Conservation (phyloP, 35 echinoderm and acorn worm species). For the Eucidaris tribuloides region DNA sequence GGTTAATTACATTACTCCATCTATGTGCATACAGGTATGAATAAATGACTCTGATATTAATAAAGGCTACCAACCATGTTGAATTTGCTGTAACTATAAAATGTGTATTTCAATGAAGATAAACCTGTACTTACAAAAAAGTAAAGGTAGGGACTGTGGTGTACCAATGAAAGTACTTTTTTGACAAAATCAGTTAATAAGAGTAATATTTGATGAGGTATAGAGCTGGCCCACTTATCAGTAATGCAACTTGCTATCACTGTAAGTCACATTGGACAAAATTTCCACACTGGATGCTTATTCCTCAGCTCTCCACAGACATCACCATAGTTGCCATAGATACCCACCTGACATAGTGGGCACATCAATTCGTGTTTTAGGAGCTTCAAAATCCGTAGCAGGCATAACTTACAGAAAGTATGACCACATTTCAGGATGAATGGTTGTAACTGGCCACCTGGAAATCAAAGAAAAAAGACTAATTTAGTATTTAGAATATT, state of each 20-base stretch:
- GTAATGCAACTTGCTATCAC: not conserved
- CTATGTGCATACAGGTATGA: too few species aligned
- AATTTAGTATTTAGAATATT: too few species aligned
- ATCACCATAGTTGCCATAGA: not conserved
- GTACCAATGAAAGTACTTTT: too few species aligned
- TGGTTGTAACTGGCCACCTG: slow-evolving; percentile 15
- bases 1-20: too few species aligned
- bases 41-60: too few species aligned
- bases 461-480: too few species aligned
- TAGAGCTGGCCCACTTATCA: not conserved
- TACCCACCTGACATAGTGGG: slow-evolving; percentile 51
- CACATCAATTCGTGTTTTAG: slow-evolving; percentile 33
- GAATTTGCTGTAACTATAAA: too few species aligned
- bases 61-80: too few species aligned
- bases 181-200: too few species aligned
- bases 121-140: too few species aligned
- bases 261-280: not conserved
- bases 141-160: too few species aligned
- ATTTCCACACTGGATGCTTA: not conserved
- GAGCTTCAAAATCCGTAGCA: slow-evolving; percentile 22
- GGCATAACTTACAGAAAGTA: slow-evolving; percentile 55
- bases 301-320: not conserved
- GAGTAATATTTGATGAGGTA: not conserved
- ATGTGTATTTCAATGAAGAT: too few species aligned
- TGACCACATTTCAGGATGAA: slow-evolving; percentile 50